Evolutionary conservation across 2,797 vertebrate species (phyloP).

Genomic region (Ctenochaetus hawaiiensis): DNA sequence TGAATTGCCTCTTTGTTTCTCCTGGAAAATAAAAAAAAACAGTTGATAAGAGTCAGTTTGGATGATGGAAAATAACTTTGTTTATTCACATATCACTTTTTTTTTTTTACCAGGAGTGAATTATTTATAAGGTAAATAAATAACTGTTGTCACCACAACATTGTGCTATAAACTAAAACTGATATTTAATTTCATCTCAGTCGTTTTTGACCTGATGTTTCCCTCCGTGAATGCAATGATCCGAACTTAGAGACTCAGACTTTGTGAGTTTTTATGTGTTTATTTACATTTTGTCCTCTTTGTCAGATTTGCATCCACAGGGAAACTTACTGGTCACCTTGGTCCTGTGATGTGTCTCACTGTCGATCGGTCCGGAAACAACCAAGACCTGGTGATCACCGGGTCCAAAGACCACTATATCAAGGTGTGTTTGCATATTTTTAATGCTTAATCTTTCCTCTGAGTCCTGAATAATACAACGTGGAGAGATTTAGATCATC

Average conservation of each 20-base stretch:
- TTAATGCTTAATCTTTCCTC: too few relatives aligned
- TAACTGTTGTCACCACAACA: neutral
- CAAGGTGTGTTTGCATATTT: conserved; percentile 79
- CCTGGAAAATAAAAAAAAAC: neutral
- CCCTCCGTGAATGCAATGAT: neutral
- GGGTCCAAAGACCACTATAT: conserved; percentile 99
- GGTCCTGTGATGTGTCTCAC: conserved; percentile 99
- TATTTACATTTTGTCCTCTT: neutral
- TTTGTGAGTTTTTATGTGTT: neutral
- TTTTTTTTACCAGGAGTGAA: neutral
- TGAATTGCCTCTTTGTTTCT: conserved; percentile 36
- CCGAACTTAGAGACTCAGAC: neutral
- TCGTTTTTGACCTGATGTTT: neutral
- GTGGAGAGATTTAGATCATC: too few relatives aligned
- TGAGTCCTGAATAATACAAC: too few relatives aligned
- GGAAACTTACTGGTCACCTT: conserved; percentile 94
- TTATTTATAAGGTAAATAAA: neutral
- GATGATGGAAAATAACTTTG: conserved; percentile 22
- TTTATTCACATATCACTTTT: neutral
- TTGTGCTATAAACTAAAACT: too few relatives aligned
- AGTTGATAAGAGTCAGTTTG: neutral
- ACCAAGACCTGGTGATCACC: conserved; percentile 95
- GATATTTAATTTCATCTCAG: neutral
- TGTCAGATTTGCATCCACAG: conserved; percentile 94
- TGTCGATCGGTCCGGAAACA: conserved; percentile 91